Evolutionary conservation across 2,113 vertebrate genomes (phyloP).

Genomic region (Origma solitaria): DNA sequence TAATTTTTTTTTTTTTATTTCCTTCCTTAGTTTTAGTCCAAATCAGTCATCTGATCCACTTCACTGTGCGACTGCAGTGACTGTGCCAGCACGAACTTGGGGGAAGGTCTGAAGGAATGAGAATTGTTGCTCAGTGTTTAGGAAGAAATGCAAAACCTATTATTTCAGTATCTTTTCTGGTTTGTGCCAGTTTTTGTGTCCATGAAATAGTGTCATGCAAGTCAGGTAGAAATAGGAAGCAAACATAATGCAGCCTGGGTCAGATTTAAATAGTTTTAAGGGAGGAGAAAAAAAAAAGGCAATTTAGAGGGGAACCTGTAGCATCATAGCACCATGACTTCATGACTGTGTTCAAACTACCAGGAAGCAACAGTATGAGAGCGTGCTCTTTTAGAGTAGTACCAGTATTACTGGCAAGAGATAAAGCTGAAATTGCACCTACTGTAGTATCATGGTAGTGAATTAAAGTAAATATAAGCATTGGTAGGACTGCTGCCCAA

Average conservation of each 20-base stretch:
- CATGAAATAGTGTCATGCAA: not conserved
- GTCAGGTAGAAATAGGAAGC: not conserved
- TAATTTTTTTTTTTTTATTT: not conserved
- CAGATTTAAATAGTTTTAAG: not conserved
- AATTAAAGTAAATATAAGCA: not conserved
- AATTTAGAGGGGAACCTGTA: not conserved
- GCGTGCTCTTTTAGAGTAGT: not conserved
- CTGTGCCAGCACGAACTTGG: not conserved
- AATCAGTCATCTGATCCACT: not conserved
- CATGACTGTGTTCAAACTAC: not conserved
- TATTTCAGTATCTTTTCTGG: not conserved
- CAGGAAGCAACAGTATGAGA: not conserved
- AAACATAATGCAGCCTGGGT: not conserved
- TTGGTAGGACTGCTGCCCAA: not conserved
- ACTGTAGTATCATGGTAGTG: not conserved
- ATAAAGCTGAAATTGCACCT: not conserved
- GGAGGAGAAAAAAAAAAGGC: not conserved
- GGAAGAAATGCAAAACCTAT: not conserved
- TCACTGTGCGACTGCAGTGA: not conserved
- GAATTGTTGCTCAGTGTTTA: not conserved
- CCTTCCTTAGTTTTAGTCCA: not conserved
- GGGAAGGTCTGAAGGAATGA: not conserved
- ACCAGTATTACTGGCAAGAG: not conserved
- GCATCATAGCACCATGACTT: not conserved
- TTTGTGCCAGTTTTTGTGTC: not conserved